Evolutionary conservation across 1,140 invertebrate genomes (phyloP).

Genomic region (Zelostemma sp.): DNA sequence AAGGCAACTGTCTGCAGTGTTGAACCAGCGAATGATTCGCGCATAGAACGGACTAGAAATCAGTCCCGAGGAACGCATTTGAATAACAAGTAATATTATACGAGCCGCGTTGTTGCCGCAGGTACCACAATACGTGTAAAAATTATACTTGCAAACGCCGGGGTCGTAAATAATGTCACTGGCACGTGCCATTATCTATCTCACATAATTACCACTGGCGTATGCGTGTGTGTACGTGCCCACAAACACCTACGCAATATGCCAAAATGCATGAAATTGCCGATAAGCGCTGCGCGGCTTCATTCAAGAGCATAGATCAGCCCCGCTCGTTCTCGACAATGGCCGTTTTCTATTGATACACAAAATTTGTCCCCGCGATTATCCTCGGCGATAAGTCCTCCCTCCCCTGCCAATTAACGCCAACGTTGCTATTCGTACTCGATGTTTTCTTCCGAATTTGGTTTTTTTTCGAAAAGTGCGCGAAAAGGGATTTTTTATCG

Average conservation of each 20-base stretch:
- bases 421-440: too few species aligned
- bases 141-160: slow-evolving; percentile 60
- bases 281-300: slow-evolving; percentile 41
- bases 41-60: slow-evolving; percentile 35
- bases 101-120: slow-evolving; percentile 47
- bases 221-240: slow-evolving; percentile 15
- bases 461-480: slow-evolving; percentile 17
- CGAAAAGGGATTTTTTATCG: slow-evolving; percentile 42
- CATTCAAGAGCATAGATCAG: slow-evolving; percentile 44
- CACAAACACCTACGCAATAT: slow-evolving; percentile 35
- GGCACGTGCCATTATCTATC: slow-evolving; percentile 59
- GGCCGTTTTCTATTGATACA: slow-evolving; percentile 44
- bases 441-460: too few species aligned
- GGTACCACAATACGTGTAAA: slow-evolving; percentile 56
- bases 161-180: slow-evolving; percentile 57
- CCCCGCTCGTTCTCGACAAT: slow-evolving; percentile 38
- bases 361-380: slow-evolving; percentile 44
- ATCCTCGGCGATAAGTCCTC: slow-evolving; percentile 44
- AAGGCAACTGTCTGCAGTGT: too few species aligned
- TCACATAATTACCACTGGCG: slow-evolving; percentile 41
- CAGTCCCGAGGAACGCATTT: slow-evolving; percentile 52
- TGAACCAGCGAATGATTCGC: slow-evolving; percentile 32
- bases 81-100: slow-evolving; percentile 60
- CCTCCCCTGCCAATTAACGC: too few species aligned
- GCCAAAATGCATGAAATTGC: slow-evolving; percentile 50